Conservation (phyloP, 2,113 vertebrate genomes). For the Accipiter cooperii region DNA sequence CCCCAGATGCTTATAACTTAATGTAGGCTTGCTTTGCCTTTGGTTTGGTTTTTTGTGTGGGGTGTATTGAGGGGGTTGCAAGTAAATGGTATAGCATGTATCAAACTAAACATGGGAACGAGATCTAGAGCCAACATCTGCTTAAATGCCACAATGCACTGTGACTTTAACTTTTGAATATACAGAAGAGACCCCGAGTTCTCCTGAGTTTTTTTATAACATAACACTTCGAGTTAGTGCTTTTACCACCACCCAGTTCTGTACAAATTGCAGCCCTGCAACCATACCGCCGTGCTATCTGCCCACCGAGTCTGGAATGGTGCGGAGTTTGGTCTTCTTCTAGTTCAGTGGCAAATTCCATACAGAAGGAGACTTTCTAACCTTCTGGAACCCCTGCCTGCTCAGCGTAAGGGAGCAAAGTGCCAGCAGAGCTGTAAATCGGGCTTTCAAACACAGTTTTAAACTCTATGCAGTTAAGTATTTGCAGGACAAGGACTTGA, state of each 20-base stretch:
- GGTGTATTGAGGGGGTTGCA: neutral
- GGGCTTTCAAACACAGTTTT: neutral
- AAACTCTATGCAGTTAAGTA: neutral
- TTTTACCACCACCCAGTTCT: neutral
- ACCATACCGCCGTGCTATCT: neutral
- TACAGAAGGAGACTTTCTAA: neutral
- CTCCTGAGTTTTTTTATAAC: neutral
- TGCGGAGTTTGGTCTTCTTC: neutral
- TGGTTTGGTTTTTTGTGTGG: neutral
- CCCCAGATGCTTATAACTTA: neutral
- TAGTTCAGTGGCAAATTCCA: neutral
- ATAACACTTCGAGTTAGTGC: neutral
- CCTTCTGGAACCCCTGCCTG: neutral
- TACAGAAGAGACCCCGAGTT: neutral
- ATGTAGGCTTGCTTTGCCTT: neutral
- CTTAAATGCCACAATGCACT: neutral
- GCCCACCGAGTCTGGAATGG: fast-evolving
- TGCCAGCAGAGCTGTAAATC: neutral
- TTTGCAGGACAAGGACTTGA: neutral
- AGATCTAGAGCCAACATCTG: neutral
- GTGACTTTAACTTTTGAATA: neutral
- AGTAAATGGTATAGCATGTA: neutral
- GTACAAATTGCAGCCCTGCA: neutral
- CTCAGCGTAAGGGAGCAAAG: neutral
- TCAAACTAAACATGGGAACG: neutral